phyloP scores from a whole-genome alignment of 2,113 vertebrate species.

The Rhinopomastus cyanomelas region DNA sequence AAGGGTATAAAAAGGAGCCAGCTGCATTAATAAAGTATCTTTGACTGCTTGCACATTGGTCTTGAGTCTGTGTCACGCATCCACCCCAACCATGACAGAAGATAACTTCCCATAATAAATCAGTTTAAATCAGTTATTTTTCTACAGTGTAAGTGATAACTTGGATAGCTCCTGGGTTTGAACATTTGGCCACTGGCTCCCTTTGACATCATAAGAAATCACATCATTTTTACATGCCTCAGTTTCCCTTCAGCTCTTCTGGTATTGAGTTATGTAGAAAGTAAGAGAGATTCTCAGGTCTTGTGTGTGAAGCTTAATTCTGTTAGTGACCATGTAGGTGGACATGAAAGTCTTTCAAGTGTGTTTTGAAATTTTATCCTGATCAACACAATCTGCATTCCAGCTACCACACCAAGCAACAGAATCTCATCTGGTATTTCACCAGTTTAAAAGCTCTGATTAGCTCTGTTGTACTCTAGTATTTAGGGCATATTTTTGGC shows the following conservation, averaged over 20 bases:
- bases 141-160: not conserved
- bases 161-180: not conserved
- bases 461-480: not conserved
- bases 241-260: not conserved
- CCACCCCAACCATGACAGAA: no score
- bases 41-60: no score
- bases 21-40: no score
- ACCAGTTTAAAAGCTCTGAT: not conserved
- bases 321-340: not conserved
- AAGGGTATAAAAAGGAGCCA: no score
- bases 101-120: slow-evolving; percentile 17
- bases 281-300: not conserved
- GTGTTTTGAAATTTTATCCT: not conserved
- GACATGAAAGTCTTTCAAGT: not conserved
- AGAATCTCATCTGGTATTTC: not conserved
- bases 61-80: no score
- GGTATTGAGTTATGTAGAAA: not conserved
- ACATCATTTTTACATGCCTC: not conserved
- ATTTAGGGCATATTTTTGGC: slow-evolving; percentile 48
- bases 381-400: not conserved
- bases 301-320: not conserved
- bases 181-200: not conserved
- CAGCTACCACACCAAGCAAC: not conserved
- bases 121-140: not conserved
- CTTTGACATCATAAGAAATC: not conserved